A percentile compares a stretch with the other conserved stretches of the same genome.
Conservation (phyloP, 2,888 invertebrate genomes). For the Cephus spinipes region DNA sequence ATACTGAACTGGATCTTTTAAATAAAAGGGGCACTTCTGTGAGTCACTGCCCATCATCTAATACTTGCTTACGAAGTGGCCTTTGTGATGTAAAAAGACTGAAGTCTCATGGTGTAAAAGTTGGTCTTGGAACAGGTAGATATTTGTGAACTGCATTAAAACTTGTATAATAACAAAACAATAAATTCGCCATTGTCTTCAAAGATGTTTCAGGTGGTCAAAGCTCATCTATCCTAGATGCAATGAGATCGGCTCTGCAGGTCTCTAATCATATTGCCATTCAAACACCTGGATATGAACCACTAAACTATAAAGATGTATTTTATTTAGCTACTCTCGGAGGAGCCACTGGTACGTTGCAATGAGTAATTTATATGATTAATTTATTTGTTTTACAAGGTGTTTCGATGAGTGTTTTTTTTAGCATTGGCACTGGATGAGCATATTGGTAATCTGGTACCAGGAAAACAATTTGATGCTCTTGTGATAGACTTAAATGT, state of each 20-base stretch:
- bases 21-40: conserved; percentile 74
- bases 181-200: conserved; percentile 10
- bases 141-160: not conserved
- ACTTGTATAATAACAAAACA: not conserved
- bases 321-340: conserved; percentile 89
- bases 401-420: conserved; percentile 35
- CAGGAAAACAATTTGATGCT: conserved; percentile 91
- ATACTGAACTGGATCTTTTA: conserved; percentile 77
- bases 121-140: conserved; percentile 89
- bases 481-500: conserved; percentile 78
- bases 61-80: conserved; percentile 84
- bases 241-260: conserved; percentile 79
- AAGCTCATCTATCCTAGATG: conserved; percentile 80
- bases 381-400: too few relatives aligned
- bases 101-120: conserved; percentile 73
- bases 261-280: conserved; percentile 78
- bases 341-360: conserved; percentile 78
- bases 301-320: conserved; percentile 79
- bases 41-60: conserved; percentile 90
- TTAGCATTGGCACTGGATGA: conserved; percentile 80
- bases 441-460: conserved; percentile 81
- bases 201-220: conserved; percentile 88
- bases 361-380: too few relatives aligned
- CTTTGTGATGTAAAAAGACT: conserved; percentile 81
- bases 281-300: conserved; percentile 66